A percentile compares a stretch with the other conserved stretches of the same genome.
Conservation (phyloP, 2,797 vertebrate species). For the Centropyge bicolor region DNA sequence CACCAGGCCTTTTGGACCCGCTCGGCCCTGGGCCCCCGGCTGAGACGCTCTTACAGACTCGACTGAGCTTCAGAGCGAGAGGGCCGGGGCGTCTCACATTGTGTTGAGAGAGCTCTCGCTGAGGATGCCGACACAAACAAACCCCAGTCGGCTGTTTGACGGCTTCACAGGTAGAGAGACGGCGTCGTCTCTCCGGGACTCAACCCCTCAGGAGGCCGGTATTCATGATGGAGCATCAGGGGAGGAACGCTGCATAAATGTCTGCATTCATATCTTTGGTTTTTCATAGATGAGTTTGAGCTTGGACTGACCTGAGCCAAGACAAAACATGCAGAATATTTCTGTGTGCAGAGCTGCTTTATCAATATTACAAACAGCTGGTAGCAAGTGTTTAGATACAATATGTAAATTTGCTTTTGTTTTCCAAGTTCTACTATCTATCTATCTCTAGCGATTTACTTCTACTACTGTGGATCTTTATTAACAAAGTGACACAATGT, state of each 20-base stretch:
- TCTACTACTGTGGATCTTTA: too few relatives aligned
- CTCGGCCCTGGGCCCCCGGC: conserved; percentile 51
- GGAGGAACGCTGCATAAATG: conserved; percentile 9
- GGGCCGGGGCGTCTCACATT: conserved; percentile 58
- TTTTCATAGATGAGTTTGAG: conserved; percentile 5
- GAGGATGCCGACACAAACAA: conserved; percentile 60
- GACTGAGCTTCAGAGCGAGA: conserved; percentile 47
- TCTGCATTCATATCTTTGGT: conserved; percentile 14
- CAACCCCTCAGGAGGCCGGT: conserved; percentile 34
- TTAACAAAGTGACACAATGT: too few relatives aligned
- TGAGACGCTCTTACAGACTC: conserved; percentile 52
- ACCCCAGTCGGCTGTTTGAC: conserved; percentile 64
- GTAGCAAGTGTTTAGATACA: too few relatives aligned
- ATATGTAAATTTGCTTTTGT: too few relatives aligned
- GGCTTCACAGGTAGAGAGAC: conserved; percentile 68
- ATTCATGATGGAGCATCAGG: conserved; percentile 35
- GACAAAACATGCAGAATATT: neutral
- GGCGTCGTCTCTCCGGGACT: conserved; percentile 53
- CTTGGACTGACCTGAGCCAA: conserved; percentile 9
- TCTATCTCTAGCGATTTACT: too few relatives aligned
- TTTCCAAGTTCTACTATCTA: too few relatives aligned
- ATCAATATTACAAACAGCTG: too few relatives aligned
- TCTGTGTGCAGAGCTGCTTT: neutral
- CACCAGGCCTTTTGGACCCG: conserved; percentile 53
- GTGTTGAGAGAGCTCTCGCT: conserved; percentile 60